phyloP scores from a whole-genome alignment of 2,888 invertebrate species.

The Clusia tigrina region DNA sequence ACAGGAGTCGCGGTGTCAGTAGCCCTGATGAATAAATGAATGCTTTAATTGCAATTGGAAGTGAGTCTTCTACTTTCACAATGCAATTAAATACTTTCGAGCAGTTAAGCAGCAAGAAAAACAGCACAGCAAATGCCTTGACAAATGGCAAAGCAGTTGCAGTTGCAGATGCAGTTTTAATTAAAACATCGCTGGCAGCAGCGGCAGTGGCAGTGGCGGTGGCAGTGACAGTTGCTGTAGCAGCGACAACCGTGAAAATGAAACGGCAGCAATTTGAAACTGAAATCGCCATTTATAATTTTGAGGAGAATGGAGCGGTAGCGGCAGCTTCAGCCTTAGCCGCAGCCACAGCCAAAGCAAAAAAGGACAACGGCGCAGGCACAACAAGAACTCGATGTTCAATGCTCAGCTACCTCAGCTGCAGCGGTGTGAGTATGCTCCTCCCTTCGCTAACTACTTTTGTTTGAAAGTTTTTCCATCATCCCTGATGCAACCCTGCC shows the following conservation, averaged over 20 bases:
- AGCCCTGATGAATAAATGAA: not conserved
- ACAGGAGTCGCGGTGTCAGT: too few relatives aligned
- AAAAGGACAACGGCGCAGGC: not conserved
- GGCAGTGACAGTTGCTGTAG: not conserved
- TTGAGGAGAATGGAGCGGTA: not conserved
- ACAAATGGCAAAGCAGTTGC: conserved; percentile 7
- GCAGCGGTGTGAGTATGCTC: too few relatives aligned
- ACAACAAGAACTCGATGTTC: too few relatives aligned
- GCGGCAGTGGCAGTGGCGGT: not conserved
- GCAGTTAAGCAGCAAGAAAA: not conserved
- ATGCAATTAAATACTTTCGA: not conserved
- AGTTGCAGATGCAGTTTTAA: not conserved
- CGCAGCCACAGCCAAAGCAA: not conserved
- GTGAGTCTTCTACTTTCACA: not conserved
- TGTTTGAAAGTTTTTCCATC: not conserved
- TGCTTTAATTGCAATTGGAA: not conserved
- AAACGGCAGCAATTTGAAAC: not conserved
- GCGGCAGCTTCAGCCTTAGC: not conserved
- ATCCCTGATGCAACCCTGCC: not conserved
- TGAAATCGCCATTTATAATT: conserved; percentile 3
- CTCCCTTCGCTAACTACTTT: not conserved
- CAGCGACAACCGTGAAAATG: not conserved
- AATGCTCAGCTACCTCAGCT: too few relatives aligned
- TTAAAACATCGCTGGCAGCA: not conserved
- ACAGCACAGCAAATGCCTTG: not conserved